These are phyloP conservation scores for Anguilla anguilla DNA, from an alignment of 2,797 vertebrate genomes.

Conservation along the genomic window DNA sequence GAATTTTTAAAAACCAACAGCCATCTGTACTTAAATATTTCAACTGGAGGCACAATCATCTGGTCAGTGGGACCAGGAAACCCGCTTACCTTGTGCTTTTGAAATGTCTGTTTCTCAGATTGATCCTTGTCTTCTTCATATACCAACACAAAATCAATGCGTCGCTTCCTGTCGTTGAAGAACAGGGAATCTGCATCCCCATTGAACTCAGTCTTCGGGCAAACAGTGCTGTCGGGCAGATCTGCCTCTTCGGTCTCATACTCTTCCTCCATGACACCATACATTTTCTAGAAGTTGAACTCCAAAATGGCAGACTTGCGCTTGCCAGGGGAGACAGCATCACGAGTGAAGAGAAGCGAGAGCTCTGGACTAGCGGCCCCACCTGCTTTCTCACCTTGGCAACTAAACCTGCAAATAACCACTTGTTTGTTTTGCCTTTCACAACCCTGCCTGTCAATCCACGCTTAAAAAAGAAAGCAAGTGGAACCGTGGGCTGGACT, in stretches of 20 bases:
- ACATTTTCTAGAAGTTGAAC: constrained; percentile 22
- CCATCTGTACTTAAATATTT: not conserved
- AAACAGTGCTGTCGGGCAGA: constrained; percentile 50
- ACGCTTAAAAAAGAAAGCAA: too few species aligned
- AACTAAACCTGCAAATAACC: not conserved
- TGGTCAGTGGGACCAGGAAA: not conserved
- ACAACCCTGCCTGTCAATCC: not conserved
- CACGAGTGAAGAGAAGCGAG: not conserved
- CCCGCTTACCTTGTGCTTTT: constrained; percentile 75
- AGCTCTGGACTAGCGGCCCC: not conserved
- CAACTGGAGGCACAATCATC: not conserved
- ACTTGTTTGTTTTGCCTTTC: not conserved
- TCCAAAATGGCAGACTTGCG: not conserved
- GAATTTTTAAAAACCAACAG: too few species aligned
- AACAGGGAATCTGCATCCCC: constrained; percentile 81
- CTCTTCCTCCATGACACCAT: constrained; percentile 61
- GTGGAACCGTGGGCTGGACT: too few species aligned
- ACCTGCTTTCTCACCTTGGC: not conserved
- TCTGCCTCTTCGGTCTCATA: constrained; percentile 40
- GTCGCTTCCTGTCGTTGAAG: constrained; percentile 86
- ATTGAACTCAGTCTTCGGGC: constrained; percentile 83
- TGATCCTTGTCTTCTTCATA: constrained; percentile 89
- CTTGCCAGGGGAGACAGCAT: not conserved
- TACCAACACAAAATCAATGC: constrained; percentile 88
- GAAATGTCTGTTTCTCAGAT: constrained; percentile 69